phyloP scores from a whole-genome alignment of 1,140 invertebrate species.

The Psix sp. region DNA sequence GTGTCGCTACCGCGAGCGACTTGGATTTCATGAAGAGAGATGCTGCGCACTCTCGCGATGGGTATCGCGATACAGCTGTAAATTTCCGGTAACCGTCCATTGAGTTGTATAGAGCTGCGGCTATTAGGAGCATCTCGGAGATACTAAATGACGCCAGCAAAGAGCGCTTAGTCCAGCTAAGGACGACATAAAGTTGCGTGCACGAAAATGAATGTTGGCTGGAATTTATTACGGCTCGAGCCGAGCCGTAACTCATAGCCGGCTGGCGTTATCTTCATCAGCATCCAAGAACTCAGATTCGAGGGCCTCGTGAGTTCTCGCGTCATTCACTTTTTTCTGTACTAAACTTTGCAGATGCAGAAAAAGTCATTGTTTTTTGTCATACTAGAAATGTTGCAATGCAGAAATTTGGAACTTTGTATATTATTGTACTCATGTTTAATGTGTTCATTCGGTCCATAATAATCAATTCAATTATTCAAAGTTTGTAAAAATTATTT shows the following conservation, averaged over 20 bases:
- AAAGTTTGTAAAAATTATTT: no score
- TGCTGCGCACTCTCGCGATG: slow-evolving; percentile 26
- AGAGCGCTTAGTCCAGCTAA: slow-evolving; percentile 73
- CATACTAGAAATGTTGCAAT: no score
- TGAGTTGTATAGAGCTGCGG: slow-evolving; percentile 59
- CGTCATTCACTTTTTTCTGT: no score
- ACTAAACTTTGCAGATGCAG: no score
- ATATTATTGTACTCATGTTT: no score
- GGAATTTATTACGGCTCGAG: slow-evolving; percentile 76
- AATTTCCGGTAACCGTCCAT: slow-evolving; percentile 66
- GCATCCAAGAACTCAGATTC: slow-evolving; percentile 48
- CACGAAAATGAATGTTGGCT: slow-evolving; percentile 77
- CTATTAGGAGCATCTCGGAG: slow-evolving; percentile 73
- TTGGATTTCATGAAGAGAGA: slow-evolving; percentile 41
- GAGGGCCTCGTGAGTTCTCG: slow-evolving; percentile 49
- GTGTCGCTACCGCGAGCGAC: slow-evolving; percentile 31
- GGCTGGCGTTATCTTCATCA: slow-evolving; percentile 77
- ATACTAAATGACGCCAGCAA: slow-evolving; percentile 75
- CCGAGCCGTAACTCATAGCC: slow-evolving; percentile 74
- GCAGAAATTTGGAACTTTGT: no score
- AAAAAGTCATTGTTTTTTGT: no score
- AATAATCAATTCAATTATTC: no score
- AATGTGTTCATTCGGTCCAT: no score
- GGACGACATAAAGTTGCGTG: slow-evolving; percentile 76
- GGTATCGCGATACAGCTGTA: slow-evolving; percentile 59